Percentiles rank a stretch among this genome's conserved stretches.
Evolutionary conservation across 2,888 invertebrate genomes (phyloP).

Genomic region (Plagodis pulveraria): DNA sequence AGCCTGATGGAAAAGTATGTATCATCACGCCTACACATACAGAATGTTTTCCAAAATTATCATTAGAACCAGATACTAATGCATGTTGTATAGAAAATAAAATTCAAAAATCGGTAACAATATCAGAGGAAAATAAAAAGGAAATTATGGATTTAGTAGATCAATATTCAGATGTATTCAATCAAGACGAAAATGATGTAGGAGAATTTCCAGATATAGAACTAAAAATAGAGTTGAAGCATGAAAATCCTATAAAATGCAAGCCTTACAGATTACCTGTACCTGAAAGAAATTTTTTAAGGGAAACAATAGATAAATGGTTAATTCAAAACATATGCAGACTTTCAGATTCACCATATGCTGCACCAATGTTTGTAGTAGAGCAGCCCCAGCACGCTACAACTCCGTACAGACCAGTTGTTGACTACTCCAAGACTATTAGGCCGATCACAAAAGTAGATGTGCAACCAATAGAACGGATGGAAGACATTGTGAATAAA

Average conservation of each 20-base stretch:
- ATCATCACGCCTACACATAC: slow-evolving; percentile 3
- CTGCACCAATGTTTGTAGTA: slow-evolving; percentile 11
- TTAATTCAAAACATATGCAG: slow-evolving; percentile 14
- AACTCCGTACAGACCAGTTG: slow-evolving; percentile 9
- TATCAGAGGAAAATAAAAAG: neutral
- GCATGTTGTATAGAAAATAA: slow-evolving; percentile 7
- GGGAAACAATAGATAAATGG: slow-evolving; percentile 17
- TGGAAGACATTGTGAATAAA: slow-evolving; percentile 14
- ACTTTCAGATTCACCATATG: slow-evolving; percentile 9
- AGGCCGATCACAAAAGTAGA: slow-evolving; percentile 12
- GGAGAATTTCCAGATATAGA: slow-evolving; percentile 14
- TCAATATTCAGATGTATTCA: slow-evolving; percentile 13
- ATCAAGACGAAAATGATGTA: slow-evolving; percentile 10
- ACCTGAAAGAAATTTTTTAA: slow-evolving; percentile 7
- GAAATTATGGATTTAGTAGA: slow-evolving; percentile 1
- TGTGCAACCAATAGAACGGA: slow-evolving; percentile 9
- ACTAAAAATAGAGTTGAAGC: slow-evolving; percentile 12
- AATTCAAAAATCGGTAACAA: neutral
- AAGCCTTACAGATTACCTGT: slow-evolving; percentile 4
- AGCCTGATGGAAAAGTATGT: slow-evolving; percentile 18
- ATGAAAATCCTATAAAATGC: slow-evolving; percentile 7
- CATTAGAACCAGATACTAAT: neutral
- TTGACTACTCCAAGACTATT: slow-evolving; percentile 8
- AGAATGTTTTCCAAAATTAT: slow-evolving; percentile 1
- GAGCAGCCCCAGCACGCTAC: slow-evolving; percentile 4